phyloP scores from a whole-genome alignment of 1,140 invertebrate species.

The Tetramorium simillimum region DNA sequence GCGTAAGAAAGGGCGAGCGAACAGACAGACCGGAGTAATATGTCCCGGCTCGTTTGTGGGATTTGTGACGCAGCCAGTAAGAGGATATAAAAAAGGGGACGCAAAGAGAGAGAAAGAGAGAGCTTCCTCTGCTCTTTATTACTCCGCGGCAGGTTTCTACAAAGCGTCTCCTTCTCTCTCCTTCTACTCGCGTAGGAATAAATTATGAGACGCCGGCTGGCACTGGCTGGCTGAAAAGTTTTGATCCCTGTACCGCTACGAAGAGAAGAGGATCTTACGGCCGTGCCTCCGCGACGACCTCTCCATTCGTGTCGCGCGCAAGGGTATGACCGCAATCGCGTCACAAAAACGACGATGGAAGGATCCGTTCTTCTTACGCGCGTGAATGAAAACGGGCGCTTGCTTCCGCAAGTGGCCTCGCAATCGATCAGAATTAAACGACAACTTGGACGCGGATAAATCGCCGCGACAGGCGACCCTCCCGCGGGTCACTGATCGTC shows the following conservation, averaged over 20 bases:
- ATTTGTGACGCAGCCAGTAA: slow-evolving; percentile 43
- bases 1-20: slow-evolving; percentile 16
- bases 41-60: slow-evolving; percentile 55
- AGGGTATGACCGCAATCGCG: slow-evolving; percentile 3
- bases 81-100: slow-evolving; percentile 35
- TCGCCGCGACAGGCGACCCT: neutral
- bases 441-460: slow-evolving; percentile 29
- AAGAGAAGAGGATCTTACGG: neutral
- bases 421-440: slow-evolving; percentile 45
- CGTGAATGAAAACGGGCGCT: slow-evolving; percentile 8
- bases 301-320: slow-evolving; percentile 21
- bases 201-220: slow-evolving; percentile 44
- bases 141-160: slow-evolving; percentile 24
- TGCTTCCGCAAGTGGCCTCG: slow-evolving; percentile 21
- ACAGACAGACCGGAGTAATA: slow-evolving; percentile 40
- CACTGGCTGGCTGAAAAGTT: slow-evolving; percentile 37
- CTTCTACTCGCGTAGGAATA: slow-evolving; percentile 26
- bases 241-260: slow-evolving; percentile 32
- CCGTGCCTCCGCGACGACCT: neutral
- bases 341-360: neutral
- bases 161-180: slow-evolving; percentile 11
- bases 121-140: slow-evolving; percentile 17
- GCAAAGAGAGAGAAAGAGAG: neutral
- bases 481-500: neutral
- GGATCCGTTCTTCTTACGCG: slow-evolving; percentile 10